phyloP scores from a whole-genome alignment of 1,140 invertebrate genomes.

The Caenorhabditis briggsae region DNA sequence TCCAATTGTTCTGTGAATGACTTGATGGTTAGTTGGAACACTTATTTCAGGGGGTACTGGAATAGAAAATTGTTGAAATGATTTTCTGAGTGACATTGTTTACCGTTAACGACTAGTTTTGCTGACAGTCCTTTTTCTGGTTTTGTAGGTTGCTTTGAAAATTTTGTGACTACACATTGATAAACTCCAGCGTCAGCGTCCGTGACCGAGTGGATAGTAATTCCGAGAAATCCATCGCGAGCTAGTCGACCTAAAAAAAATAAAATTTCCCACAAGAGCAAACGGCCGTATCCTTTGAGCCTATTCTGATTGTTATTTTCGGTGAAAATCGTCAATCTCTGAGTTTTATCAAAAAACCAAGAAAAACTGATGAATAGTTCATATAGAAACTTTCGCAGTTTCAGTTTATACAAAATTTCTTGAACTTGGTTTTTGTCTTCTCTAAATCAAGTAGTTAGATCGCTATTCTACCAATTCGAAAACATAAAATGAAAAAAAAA shows the following conservation, averaged over 20 bases:
- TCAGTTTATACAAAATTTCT: too few relatives aligned
- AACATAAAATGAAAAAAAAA: too few relatives aligned
- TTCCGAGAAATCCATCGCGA: slow-evolving; percentile 65
- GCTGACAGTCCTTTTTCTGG: slow-evolving; percentile 63
- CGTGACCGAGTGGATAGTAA: slow-evolving; percentile 71
- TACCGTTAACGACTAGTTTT: slow-evolving; percentile 68
- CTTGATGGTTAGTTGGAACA: slow-evolving; percentile 55
- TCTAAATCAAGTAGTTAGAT: too few relatives aligned
- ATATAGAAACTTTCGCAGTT: too few relatives aligned
- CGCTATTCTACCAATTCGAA: too few relatives aligned
- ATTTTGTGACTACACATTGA: slow-evolving; percentile 69
- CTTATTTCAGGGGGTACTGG: slow-evolving; percentile 67
- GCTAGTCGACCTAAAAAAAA: slow-evolving; percentile 71
- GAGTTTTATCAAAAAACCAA: too few relatives aligned
- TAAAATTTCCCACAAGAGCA: too few relatives aligned
- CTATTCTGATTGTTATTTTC: too few relatives aligned
- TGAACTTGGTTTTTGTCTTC: too few relatives aligned
- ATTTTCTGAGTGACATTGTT: neutral
- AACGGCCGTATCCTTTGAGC: too few relatives aligned
- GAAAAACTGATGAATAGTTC: too few relatives aligned
- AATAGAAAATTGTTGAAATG: slow-evolving; percentile 29
- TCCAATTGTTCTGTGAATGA: slow-evolving; percentile 62
- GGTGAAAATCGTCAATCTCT: too few relatives aligned
- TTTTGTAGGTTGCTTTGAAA: slow-evolving; percentile 56
- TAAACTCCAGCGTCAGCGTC: slow-evolving; percentile 67